phyloP scores from a whole-genome alignment of 2,888 invertebrate genomes.

The Eustalomyia histrio region DNA sequence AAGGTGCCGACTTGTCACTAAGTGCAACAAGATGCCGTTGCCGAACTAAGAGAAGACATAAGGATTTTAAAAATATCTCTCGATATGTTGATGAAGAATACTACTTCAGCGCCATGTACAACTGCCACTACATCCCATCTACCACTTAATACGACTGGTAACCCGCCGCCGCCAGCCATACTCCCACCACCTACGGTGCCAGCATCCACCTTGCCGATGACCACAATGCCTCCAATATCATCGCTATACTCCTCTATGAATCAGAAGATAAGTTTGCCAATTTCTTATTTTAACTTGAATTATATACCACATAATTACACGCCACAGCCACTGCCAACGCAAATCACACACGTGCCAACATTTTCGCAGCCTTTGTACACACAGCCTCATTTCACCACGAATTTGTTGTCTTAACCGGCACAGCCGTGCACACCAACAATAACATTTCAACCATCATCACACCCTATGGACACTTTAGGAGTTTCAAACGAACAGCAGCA shows the following conservation, averaged over 20 bases:
- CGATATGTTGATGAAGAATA: background rate
- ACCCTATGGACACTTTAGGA: background rate
- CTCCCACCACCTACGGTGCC: background rate
- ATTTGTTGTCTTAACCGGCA: background rate
- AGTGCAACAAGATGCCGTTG: background rate
- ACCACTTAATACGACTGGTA: too few relatives aligned
- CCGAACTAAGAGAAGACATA: background rate
- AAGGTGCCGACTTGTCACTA: background rate
- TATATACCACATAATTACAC: too few relatives aligned
- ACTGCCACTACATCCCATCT: background rate
- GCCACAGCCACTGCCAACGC: too few relatives aligned
- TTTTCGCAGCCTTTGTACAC: background rate
- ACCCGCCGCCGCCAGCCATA: too few relatives aligned
- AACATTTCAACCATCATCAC: conserved; percentile 14
- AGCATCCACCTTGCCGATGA: background rate
- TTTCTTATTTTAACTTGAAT: too few relatives aligned
- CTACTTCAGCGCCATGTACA: background rate
- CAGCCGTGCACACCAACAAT: background rate
- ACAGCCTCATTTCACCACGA: background rate
- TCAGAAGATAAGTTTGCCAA: too few relatives aligned
- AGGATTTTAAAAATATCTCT: background rate
- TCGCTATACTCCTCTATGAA: too few relatives aligned
- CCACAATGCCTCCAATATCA: background rate
- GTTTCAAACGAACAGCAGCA: too few relatives aligned
- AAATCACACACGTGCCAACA: too few relatives aligned